Evolutionary conservation across 2,888 invertebrate genomes (phyloP).

Genomic region (Meganola albula): DNA sequence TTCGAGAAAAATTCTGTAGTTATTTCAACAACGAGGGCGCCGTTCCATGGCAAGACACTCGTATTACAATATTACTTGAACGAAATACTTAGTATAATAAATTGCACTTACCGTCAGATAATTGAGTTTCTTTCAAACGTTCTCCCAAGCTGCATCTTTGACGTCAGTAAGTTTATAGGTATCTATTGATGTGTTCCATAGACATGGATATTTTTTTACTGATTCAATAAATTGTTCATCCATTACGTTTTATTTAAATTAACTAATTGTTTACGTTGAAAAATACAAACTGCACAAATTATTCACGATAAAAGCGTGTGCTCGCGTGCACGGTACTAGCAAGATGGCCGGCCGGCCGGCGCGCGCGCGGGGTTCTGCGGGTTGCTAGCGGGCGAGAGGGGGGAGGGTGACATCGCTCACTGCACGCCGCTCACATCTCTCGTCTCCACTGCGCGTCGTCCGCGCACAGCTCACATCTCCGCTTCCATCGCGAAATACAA

Average conservation of each 20-base stretch:
- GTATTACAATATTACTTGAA: slow-evolving; percentile 3
- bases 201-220: slow-evolving; percentile 23
- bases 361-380: slow-evolving; percentile 16
- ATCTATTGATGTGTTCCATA: slow-evolving; percentile 18
- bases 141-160: slow-evolving; percentile 20
- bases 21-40: slow-evolving; percentile 8
- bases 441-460: slow-evolving; percentile 2
- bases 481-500: slow-evolving; percentile 9
- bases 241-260: slow-evolving; percentile 15
- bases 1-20: slow-evolving; percentile 10
- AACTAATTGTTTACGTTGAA: slow-evolving; percentile 16
- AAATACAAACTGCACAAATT: slow-evolving; percentile 16
- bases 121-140: slow-evolving; percentile 18
- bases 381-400: slow-evolving; percentile 14
- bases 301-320: slow-evolving; percentile 18
- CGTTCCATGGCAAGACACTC: slow-evolving; percentile 10
- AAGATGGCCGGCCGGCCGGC: slow-evolving; percentile 8
- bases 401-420: slow-evolving; percentile 12
- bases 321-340: slow-evolving; percentile 17
- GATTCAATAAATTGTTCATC: slow-evolving; percentile 22
- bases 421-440: slow-evolving; percentile 7
- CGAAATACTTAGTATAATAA: background rate
- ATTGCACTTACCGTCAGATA: slow-evolving; percentile 14
- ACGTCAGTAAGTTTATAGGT: slow-evolving; percentile 15
- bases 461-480: slow-evolving; percentile 7